These are phyloP conservation scores for Orchestia grillus DNA, from an alignment of 1,140 invertebrate species.

Conservation along the genomic window DNA sequence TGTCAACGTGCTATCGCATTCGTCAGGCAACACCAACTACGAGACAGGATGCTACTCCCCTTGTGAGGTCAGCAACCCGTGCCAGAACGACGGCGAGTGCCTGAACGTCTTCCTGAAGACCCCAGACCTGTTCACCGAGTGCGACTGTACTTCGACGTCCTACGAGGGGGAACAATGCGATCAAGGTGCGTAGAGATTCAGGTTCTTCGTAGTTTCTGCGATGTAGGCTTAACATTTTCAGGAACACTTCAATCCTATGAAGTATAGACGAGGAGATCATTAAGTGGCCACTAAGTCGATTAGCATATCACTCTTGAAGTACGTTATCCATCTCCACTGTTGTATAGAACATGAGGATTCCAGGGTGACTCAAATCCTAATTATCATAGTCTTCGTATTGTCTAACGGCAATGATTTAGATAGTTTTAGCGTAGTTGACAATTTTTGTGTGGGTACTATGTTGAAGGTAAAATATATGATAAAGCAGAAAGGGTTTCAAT, in stretches of 20 bases:
- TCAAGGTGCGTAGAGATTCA: background rate
- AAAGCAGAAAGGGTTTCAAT: background rate
- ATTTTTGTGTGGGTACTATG: background rate
- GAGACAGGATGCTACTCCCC: slow-evolving; percentile 24
- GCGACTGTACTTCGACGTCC: slow-evolving; percentile 1
- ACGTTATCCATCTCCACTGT: background rate
- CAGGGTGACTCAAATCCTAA: too few species aligned
- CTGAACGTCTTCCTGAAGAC: background rate
- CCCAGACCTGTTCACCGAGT: background rate
- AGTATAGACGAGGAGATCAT: background rate
- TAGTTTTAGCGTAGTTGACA: background rate
- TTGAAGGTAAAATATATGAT: background rate
- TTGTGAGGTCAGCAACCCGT: background rate
- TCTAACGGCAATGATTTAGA: background rate
- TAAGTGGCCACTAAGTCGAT: background rate
- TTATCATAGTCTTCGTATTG: background rate
- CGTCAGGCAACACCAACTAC: background rate
- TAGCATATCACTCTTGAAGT: background rate
- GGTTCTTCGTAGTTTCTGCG: background rate
- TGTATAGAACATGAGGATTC: background rate
- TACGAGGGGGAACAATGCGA: slow-evolving; percentile 26
- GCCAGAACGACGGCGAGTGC: background rate
- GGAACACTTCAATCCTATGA: background rate
- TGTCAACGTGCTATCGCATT: too few species aligned
- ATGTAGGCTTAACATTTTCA: background rate